Percentiles rank a stretch among this genome's conserved stretches.
These are phyloP conservation scores for Drosophila flavopinicola DNA, from an alignment of 2,888 invertebrate genomes.

Conservation along the genomic window DNA sequence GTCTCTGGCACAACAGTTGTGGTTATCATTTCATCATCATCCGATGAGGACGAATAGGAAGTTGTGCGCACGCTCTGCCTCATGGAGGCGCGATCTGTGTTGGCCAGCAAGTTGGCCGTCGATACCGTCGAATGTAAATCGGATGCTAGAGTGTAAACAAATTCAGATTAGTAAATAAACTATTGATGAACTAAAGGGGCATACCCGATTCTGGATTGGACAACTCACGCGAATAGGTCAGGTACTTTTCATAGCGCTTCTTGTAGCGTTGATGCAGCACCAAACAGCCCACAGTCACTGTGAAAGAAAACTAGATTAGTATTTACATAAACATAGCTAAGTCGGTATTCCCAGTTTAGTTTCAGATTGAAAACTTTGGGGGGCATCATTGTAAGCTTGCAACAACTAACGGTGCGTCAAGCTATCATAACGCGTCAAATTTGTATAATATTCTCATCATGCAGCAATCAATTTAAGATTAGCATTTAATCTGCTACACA, in stretches of 20 bases:
- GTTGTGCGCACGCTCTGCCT: conserved; percentile 73
- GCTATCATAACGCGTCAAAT: conserved; percentile 64
- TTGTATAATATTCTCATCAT: conserved; percentile 45
- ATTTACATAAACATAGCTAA: rapidly evolving
- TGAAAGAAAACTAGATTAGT: conserved; percentile 49
- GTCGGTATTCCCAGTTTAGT: background rate
- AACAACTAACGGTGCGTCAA: conserved; percentile 6
- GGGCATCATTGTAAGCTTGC: conserved; percentile 73
- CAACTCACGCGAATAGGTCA: conserved; percentile 87
- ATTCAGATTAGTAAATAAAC: background rate
- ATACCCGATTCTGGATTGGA: conserved; percentile 84
- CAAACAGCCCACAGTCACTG: conserved; percentile 92
- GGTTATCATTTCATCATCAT: conserved; percentile 81
- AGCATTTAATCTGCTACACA: conserved; percentile 70
- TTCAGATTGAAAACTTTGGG: conserved; percentile 84
- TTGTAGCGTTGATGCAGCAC: conserved; percentile 93
- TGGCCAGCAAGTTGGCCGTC: conserved; percentile 81
- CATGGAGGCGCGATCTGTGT: conserved; percentile 61
- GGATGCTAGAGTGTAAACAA: conserved; percentile 33
- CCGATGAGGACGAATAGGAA: conserved; percentile 82
- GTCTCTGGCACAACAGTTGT: conserved; percentile 47
- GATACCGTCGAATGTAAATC: conserved; percentile 82
- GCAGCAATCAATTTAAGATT: too few species aligned
- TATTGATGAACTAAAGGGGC: background rate
- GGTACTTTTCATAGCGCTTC: conserved; percentile 88